Base-by-base conservation (phyloP, 2,113 vertebrate species). In the Etia nguti region DNA sequence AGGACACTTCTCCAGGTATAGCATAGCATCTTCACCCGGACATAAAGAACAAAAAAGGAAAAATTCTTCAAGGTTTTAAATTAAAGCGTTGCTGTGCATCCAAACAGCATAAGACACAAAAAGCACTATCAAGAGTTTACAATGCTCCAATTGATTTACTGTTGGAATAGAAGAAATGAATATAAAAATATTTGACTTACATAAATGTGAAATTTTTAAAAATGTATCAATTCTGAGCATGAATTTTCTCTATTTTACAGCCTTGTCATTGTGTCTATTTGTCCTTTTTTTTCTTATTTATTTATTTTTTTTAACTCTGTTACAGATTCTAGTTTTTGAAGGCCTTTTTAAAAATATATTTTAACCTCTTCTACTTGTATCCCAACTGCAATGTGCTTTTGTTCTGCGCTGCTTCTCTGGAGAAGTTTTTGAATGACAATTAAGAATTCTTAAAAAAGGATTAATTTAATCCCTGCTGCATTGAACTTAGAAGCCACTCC, bases 101-200 rank as follows among this genome's bases (percentile, higher is more conserved):
- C 55, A 57, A 57, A 57, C 6, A 57, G 55, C 55, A 29, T 57
- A 29, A 59, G 7, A 2, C 7, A 57, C 7, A 29, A 16, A 29
- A 59, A 59, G 56, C 26, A 1, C 16, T 0, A 3, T 59, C 0
- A 31, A 31, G 7, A 59, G 13, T 59, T 59, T 59, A 31, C 8
- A 59, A 59, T 18, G 13, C 26, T 59, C 26, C 26, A 59, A 18
- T 26, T 59, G 8, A 59, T 59, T 59, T 59, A 34, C 29, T 34
- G 31, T 7, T 34, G 31, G 31, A 34, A 34, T 7, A 34, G 31
- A 34, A 34, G 31, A 34, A 34, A 34, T 34, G 31, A 34, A 34
- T 34, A 7, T 34, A 34, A 34, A 34, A 34, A 34, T 34, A 34
- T 34, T 34, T 2, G 31, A 34, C 31, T 34, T 34, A 16, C 13